Conservation (phyloP, 2,888 invertebrate genomes). For the Acanthosepion lycidas region DNA sequence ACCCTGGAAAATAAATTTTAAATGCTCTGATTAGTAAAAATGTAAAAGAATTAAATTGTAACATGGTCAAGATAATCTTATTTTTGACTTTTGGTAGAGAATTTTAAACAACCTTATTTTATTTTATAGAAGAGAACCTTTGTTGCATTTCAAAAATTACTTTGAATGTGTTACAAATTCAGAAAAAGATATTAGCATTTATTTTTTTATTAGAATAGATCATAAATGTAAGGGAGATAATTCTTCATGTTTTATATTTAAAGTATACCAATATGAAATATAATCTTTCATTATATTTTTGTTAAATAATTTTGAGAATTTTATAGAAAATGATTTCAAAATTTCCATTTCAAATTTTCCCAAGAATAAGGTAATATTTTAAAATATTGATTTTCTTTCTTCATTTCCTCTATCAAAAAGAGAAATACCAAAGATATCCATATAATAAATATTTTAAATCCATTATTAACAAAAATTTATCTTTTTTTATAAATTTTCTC, state of each 20-base stretch:
- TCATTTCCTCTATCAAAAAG: not conserved
- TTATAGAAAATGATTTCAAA: not conserved
- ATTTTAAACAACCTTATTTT: not conserved
- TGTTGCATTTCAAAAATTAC: not conserved
- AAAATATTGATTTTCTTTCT: too few relatives aligned
- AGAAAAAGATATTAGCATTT: not conserved
- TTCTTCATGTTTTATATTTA: not conserved
- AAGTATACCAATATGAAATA: not conserved
- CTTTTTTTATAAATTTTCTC: too few relatives aligned
- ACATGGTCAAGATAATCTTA: not conserved
- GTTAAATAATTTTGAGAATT: not conserved
- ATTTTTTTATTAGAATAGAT: not conserved
- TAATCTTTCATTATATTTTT: not conserved
- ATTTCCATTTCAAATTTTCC: not conserved
- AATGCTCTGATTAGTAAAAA: not conserved
- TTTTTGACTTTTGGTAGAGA: too few relatives aligned
- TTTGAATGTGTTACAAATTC: not conserved
- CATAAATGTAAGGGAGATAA: not conserved
- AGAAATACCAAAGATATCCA: not conserved
- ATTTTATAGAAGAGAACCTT: not conserved
- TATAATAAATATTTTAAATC: not conserved
- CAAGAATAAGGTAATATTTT: not conserved
- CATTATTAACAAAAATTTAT: too few relatives aligned
- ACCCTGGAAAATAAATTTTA: slow-evolving; percentile 64
- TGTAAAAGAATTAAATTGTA: not conserved